Conservation (phyloP, 2,888 invertebrate genomes). For the Calameuta pallipes region DNA sequence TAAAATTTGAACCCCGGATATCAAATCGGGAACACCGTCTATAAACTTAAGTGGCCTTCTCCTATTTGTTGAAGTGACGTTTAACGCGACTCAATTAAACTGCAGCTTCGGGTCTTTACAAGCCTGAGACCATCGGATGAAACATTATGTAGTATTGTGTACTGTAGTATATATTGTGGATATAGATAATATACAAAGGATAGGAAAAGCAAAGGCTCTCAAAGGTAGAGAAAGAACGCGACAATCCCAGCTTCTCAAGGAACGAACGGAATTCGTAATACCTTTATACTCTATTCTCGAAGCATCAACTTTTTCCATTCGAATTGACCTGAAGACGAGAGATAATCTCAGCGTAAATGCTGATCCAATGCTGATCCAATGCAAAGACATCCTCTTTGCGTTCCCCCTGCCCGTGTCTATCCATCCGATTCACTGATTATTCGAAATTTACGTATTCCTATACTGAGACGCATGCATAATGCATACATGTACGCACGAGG, state of each 20-base stretch:
- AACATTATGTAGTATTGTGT: neutral
- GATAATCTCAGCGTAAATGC: neutral
- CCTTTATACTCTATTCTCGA: neutral
- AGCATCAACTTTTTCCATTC: neutral
- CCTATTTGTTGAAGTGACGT: conserved; percentile 41
- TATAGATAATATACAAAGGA: too few relatives aligned
- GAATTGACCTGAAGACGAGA: neutral
- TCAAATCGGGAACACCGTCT: conserved; percentile 33
- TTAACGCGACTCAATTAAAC: conserved; percentile 43
- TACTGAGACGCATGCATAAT: neutral
- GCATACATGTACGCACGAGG: neutral
- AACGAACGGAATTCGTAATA: neutral
- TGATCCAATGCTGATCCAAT: neutral
- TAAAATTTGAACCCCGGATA: conserved; percentile 32
- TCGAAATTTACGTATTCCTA: neutral
- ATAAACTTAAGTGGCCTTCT: conserved; percentile 43
- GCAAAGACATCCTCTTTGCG: neutral
- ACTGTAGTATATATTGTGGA: too few relatives aligned
- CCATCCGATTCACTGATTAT: neutral
- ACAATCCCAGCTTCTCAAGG: neutral
- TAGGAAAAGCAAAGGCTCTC: neutral
- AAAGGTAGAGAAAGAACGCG: neutral
- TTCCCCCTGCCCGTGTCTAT: neutral
- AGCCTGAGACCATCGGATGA: neutral
- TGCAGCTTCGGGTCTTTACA: conserved; percentile 28